Conservation (phyloP, 1,140 invertebrate genomes). For the Eriocheir sinensis region DNA sequence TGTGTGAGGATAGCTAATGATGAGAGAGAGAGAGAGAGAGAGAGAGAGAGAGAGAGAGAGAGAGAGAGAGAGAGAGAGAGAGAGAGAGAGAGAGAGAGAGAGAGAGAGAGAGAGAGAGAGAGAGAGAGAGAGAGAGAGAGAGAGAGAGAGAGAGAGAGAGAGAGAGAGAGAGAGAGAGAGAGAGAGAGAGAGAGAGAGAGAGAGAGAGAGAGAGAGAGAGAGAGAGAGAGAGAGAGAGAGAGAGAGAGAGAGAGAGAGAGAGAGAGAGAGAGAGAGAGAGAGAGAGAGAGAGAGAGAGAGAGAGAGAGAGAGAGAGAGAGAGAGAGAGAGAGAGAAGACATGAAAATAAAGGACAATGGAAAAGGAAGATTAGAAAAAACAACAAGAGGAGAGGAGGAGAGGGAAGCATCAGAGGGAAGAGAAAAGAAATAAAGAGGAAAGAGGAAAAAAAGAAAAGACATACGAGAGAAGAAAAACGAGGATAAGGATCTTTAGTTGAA, state of each 20-base stretch:
- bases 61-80: neutral
- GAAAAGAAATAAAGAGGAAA: too few relatives aligned
- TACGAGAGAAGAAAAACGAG: neutral
- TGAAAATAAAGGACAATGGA: neutral
- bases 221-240: constrained; percentile 21
- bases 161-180: constrained; percentile 6
- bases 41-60: neutral
- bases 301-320: too few relatives aligned
- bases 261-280: neutral
- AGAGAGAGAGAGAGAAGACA: too few relatives aligned
- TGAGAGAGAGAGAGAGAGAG: neutral
- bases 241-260: neutral
- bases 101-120: too few relatives aligned
- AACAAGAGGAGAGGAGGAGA: neutral
- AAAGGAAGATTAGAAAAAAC: too few relatives aligned
- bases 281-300: neutral
- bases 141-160: neutral
- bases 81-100: neutral
- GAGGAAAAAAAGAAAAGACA: neutral
- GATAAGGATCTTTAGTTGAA: neutral
- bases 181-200: constrained; percentile 52
- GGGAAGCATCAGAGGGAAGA: neutral
- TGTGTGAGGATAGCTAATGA: neutral
- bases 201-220: constrained; percentile 29
- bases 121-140: too few relatives aligned